Evolutionary conservation across 2,113 vertebrate genomes (phyloP), one percentile per base, ranked within the genome.

Genomic region (Zosterops hypoxanthus): DNA sequence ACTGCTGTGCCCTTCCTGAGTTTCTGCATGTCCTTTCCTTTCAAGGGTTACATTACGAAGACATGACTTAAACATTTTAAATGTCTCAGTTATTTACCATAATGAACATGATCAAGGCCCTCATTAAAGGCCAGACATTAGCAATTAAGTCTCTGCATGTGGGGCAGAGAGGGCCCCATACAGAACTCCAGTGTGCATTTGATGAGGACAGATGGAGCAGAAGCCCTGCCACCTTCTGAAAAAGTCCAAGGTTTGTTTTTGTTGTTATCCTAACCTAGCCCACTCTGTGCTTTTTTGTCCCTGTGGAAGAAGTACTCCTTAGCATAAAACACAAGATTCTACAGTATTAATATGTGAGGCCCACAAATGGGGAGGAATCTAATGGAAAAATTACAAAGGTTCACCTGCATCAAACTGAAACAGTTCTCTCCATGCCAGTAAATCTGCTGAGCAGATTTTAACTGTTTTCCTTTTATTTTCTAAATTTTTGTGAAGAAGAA

Each of bases 51-150:
- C 47, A 44, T 41, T 77, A 50, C 36, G 63, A 64, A 86, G 86
- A 59, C 73, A 65, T 12, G 53, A 82, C 61, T 77, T 57, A 55
- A 79, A 46, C 52, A 25, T 83, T 86, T 94, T 18, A 82, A 83
- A 92, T 33, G 75, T 73, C 93, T 90, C 50, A 31, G 50, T 56
- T 85, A 80, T 66, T 95, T 94, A 92, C 46, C 46, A 23, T 5
- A 59, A 47, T 26, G 78, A 91, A 65, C 63, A 63, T 66, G 88
- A 96, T 88, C 93, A 94, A 96, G 85, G 68, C 34, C 39, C 34
- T 96, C 73, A 86, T 90, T 90, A 95, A 93, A 83, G 52, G 60
- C 63, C 87, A 94, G 84, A 86, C 90, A 94, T 69, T 50, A 85
- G 75, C 87, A 95, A 93, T 93, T 88, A 95, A 77, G 42, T 69